Evolutionary conservation across 1,140 invertebrate species (phyloP).

Genomic region (Diplogasteroides magnus): DNA sequence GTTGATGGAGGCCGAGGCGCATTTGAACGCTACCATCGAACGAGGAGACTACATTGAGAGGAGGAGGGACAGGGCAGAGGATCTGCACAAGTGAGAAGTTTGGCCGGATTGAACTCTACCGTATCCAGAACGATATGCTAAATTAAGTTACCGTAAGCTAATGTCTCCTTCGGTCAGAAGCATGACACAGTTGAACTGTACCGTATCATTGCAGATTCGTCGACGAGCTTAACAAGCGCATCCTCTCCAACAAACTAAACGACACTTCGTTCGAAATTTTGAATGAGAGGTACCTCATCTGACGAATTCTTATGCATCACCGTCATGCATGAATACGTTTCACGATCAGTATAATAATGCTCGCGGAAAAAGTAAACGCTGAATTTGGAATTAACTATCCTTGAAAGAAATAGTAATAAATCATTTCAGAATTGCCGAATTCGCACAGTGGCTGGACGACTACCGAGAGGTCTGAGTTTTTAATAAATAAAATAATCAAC

Average conservation of each 20-base stretch:
- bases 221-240: constrained; percentile 41
- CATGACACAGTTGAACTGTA: constrained; percentile 11
- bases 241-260: constrained; percentile 47
- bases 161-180: too few species aligned
- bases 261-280: constrained; percentile 45
- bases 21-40: constrained; percentile 39
- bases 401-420: too few species aligned
- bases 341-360: too few species aligned
- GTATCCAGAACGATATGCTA: too few species aligned
- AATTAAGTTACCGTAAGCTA: too few species aligned
- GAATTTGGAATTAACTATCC: too few species aligned
- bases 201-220: constrained; percentile 28
- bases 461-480: too few species aligned
- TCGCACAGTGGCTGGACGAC: constrained; percentile 40
- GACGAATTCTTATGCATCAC: too few species aligned
- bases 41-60: constrained; percentile 46
- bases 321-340: too few species aligned
- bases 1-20: constrained; percentile 39
- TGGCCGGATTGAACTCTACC: too few species aligned
- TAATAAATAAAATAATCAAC: too few species aligned
- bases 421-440: constrained; percentile 22
- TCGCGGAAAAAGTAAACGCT: too few species aligned
- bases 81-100: constrained; percentile 24
- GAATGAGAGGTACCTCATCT: constrained; percentile 2
- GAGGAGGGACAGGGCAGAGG: constrained; percentile 39